Evolutionary conservation across 2,888 invertebrate genomes (phyloP).

Genomic region (Adelognathus sp.): DNA sequence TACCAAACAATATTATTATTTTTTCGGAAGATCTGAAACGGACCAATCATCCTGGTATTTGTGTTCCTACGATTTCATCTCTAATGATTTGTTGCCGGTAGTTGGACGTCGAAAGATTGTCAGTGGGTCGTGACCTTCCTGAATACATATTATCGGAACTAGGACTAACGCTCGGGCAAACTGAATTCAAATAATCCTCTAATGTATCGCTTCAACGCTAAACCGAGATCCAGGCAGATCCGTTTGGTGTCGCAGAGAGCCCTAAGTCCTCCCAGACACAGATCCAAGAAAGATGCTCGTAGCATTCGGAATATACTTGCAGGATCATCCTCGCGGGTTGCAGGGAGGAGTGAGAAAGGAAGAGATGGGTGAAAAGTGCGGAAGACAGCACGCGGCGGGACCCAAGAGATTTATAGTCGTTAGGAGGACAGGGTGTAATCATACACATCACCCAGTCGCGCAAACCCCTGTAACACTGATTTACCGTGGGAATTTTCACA

Average conservation of each 20-base stretch:
- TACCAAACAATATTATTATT: conserved; percentile 22
- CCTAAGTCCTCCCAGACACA: not conserved
- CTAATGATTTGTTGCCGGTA: not conserved
- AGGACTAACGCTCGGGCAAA: not conserved
- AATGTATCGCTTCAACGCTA: not conserved
- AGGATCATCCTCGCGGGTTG: conserved; percentile 62
- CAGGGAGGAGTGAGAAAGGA: conserved; percentile 49
- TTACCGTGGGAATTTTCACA: conserved; percentile 80
- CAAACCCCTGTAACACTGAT: conserved; percentile 79
- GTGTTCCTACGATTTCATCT: not conserved
- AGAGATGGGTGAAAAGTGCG: conserved; percentile 46
- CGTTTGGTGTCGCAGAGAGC: not conserved
- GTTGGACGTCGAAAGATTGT: not conserved
- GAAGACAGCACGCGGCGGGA: conserved; percentile 42
- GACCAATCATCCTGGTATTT: not conserved
- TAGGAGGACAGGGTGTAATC: conserved; percentile 81
- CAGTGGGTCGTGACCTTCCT: not conserved
- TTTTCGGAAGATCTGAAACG: not conserved
- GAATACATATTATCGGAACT: not conserved
- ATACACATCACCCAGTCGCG: conserved; percentile 80
- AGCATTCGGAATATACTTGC: conserved; percentile 59
- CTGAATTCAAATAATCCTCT: conserved; percentile 4
- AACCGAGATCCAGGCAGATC: not conserved
- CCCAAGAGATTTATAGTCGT: conserved; percentile 77
- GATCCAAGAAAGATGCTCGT: not conserved